Evolutionary conservation across 2,797 vertebrate genomes (phyloP), one percentile per base, ranked within the genome.

Genomic region (Epinephelus awoara): DNA sequence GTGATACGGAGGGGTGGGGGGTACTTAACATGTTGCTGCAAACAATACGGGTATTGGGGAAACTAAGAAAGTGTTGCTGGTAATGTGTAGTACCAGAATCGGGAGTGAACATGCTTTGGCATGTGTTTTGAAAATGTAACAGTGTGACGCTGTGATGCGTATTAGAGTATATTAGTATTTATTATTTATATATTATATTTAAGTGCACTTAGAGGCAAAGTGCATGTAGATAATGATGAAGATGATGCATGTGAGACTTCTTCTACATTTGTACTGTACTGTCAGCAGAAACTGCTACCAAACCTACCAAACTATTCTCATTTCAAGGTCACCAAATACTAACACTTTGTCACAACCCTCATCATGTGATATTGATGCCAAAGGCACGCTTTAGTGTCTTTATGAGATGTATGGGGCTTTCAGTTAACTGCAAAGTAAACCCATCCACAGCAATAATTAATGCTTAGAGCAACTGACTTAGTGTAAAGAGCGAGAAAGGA

Each of bases 1-100:
- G 83, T 52, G 68, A 69, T 66, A 67, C 67, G n/a, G 66, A 23
- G 44, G 13, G 72, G 46, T 54, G 61, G 3, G 21, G 46, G 55
- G 46, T 7, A 12, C 23, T 34, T 62, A 46, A 69, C 58, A 74
- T 65, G 77, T 62, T 78, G 50, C 42, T 11, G 52, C 44, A 59
- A 78, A 85, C n/a, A 19, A 70, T 63, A 42, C 44, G 17, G 19
- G 11, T 6, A 56, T 10, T 19, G 0, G 6, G 49, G 59, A 25
- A 56, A 17, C 11, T 18, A 51, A 79, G 56, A 57, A 2, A 40
- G 61, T 56, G 49, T 8, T 75, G 51, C 25, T 42, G 42, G 47
- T 63, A 50, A 57, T 51, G 61, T 54, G 75, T 3, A 21, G 19
- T 42, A 42, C 40, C 23, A 47, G 25, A 9, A 58, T 15, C n/a